These are phyloP conservation scores for Thamnophis elegans DNA, from an alignment of 2,797 vertebrate genomes.

Conservation along the genomic window DNA sequence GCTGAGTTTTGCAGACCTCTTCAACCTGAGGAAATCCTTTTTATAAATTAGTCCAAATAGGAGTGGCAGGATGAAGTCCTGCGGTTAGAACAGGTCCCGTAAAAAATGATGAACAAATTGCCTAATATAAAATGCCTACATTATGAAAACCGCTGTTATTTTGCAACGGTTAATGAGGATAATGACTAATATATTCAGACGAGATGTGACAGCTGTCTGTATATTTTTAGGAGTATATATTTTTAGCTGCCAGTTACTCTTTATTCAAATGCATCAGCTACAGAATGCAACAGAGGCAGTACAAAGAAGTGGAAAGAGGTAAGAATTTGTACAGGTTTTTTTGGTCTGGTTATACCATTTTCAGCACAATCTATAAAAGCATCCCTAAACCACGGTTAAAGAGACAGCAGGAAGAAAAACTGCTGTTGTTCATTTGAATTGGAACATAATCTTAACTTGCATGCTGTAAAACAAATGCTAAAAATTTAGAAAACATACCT, in stretches of 20 bases:
- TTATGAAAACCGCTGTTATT: constrained; percentile 70
- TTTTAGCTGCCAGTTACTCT: constrained; percentile 72
- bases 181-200: constrained; percentile 73
- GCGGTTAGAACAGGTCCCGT: constrained; percentile 37
- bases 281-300: constrained; percentile 61
- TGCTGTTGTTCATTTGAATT: constrained; percentile 57
- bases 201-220: constrained; percentile 74
- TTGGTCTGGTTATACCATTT: constrained; percentile 55
- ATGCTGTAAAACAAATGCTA: constrained; percentile 30
- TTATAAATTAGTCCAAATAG: constrained; percentile 32
- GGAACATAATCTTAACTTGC: constrained; percentile 54
- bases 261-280: constrained; percentile 65
- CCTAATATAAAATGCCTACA: constrained; percentile 61
- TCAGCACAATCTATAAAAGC: constrained; percentile 62
- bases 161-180: constrained; percentile 70
- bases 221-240: constrained; percentile 68
- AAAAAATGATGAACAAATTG: constrained; percentile 69
- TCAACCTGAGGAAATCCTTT: constrained; percentile 2
- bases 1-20: constrained; percentile 6
- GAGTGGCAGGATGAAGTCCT: constrained; percentile 49
- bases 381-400: constrained; percentile 57
- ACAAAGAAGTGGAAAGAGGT: constrained; percentile 48
- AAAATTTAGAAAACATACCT: constrained; percentile 2
- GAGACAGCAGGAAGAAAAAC: constrained; percentile 53
- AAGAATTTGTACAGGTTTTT: background rate